Conservation (phyloP, 2,113 vertebrate genomes). For the Upupa epops region DNA sequence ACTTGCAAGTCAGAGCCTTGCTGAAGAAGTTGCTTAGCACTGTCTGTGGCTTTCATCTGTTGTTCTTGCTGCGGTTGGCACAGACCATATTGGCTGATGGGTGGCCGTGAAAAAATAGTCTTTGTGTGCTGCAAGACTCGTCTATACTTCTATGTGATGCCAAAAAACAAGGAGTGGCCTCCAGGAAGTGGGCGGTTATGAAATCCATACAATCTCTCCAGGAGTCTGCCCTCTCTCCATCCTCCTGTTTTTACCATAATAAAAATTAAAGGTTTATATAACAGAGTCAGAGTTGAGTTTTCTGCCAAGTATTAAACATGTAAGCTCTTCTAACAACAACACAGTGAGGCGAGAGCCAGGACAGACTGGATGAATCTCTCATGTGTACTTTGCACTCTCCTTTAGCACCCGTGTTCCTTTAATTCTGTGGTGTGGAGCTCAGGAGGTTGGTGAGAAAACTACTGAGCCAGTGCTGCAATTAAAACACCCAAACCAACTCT, state of each 20-base stretch:
- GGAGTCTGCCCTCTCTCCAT: not conserved
- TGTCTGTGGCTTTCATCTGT: conserved; percentile 53
- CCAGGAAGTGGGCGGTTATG: not conserved
- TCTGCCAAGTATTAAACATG: not conserved
- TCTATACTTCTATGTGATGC: not conserved
- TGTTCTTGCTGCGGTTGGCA: conserved; percentile 21
- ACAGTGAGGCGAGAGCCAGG: not conserved
- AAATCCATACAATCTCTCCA: not conserved
- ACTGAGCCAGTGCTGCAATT: not conserved
- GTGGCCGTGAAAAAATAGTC: conserved; percentile 8
- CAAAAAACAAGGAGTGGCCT: not conserved
- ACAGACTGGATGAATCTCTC: not conserved
- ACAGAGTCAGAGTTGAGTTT: not conserved
- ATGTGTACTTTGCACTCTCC: not conserved
- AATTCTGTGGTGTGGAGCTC: not conserved
- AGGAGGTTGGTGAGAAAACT: not conserved
- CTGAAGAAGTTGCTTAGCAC: conserved; percentile 50
- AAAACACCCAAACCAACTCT: too few relatives aligned
- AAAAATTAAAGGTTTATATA: conserved; percentile 45
- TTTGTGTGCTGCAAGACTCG: not conserved
- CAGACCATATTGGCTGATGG: conserved; percentile 15
- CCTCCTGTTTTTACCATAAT: conserved; percentile 24
- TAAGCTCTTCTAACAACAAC: not conserved
- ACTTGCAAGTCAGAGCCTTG: not conserved
- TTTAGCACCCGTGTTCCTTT: not conserved